Evolutionary conservation across 2,113 vertebrate genomes (phyloP), one percentile per base, ranked within the genome.

Genomic region (Burhinus bistriatus): DNA sequence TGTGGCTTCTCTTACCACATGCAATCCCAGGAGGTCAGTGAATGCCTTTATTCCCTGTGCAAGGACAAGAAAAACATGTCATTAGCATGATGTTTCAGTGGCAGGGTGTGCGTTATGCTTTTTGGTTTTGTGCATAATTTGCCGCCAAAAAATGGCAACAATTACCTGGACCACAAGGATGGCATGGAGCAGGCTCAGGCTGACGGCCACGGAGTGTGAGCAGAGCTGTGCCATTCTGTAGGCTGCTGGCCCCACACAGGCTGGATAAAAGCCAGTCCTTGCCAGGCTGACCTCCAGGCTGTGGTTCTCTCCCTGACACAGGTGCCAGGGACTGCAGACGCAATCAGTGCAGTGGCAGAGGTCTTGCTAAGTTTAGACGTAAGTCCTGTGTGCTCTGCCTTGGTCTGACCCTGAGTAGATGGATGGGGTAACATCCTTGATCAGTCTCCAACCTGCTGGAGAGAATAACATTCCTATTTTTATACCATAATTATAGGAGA

Each of bases 131-230:
- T 62, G 27, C 36, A 17, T 27, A 22, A 8, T 55, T 94, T 47
- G 12, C 38, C 55, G 32, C 55, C 26, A 29, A 58, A 78, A 83
- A 29, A 32, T 36, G 27, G 9, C 36, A 65, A 4, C 36, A 18
- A 4, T 26, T 5, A 55, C 30, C 0, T 1, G n/a, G 45, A 55
- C 32, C 13, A 36, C 15, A 34, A 22, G 64, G 51, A 51, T 8
- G 2, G 36, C 0, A 1, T 0, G 2, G 38, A 22, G 40, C 45
- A 38, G 40, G 32, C 32, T 72, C 27, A 51, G 36, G n/a, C 23
- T 1, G 1, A 29, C 0, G 2, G 51, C 29, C 17, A 9, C 0
- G 0, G 51, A 23, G 11, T 5, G 8, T n/a, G 58, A 44, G 45
- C 34, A 16, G 10, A 38, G n/a, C 27, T 2, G 0, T n/a, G 38